These are phyloP conservation scores for Callionymus lyra DNA, from an alignment of 2,113 vertebrate species.

Conservation along the genomic window DNA sequence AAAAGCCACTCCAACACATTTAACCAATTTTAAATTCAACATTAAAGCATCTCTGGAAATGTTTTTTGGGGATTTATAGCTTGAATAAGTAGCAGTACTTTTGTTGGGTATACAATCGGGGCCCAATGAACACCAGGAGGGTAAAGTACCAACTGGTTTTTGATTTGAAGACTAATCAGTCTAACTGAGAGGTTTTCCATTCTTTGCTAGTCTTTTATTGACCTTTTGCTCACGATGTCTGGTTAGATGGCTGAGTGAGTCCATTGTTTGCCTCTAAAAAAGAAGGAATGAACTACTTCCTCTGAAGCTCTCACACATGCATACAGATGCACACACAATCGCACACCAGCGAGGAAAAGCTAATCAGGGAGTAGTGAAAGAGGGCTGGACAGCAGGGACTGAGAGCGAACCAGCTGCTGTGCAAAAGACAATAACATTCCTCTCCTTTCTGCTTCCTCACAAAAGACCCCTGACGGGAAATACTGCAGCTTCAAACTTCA, in stretches of 20 bases:
- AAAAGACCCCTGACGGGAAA: constrained; percentile 4
- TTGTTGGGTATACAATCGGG: constrained; percentile 5
- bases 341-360: constrained; percentile 12
- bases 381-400: constrained; percentile 26
- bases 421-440: constrained; percentile 30
- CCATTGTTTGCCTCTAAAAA: constrained; percentile 44
- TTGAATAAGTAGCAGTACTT: not conserved
- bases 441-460: constrained; percentile 2
- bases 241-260: constrained; percentile 36
- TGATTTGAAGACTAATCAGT: constrained; percentile 35
- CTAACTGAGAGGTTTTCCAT: not conserved
- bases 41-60: not conserved
- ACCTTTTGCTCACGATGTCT: constrained; percentile 38
- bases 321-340: constrained; percentile 17
- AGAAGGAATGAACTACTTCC: constrained; percentile 20
- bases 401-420: constrained; percentile 41
- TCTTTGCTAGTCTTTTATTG: constrained; percentile 21
- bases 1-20: constrained; percentile 24
- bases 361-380: constrained; percentile 27
- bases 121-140: constrained; percentile 2
- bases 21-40: not conserved
- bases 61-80: not conserved
- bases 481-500: not conserved
- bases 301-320: constrained; percentile 24
- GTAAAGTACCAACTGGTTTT: constrained; percentile 7